Conservation (phyloP, 2,113 vertebrate genomes). For the Oncorhynchus tshawytscha region DNA sequence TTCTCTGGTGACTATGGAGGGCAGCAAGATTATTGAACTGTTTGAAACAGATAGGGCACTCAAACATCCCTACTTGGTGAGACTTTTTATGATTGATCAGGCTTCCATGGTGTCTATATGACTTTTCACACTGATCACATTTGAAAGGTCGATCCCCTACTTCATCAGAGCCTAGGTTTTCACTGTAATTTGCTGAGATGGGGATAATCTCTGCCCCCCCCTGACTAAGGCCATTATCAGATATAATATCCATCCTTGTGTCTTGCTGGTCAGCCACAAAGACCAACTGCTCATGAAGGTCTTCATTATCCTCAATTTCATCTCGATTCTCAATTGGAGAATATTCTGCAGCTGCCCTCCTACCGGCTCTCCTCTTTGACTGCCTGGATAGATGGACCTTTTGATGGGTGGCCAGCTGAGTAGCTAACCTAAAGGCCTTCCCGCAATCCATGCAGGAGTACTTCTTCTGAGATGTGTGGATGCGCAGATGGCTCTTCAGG, state of each 20-base stretch:
- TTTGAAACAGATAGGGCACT: constrained; percentile 83
- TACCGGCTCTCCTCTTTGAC: constrained; percentile 39
- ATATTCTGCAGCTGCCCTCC: constrained; percentile 34
- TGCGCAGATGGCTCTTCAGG: constrained; percentile 75
- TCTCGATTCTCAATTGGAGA: constrained; percentile 12
- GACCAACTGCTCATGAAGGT: constrained; percentile 25
- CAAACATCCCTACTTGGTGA: constrained; percentile 84
- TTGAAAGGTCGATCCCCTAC: constrained; percentile 65
- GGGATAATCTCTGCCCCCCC: constrained; percentile 40
- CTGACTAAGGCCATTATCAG: constrained; percentile 52
- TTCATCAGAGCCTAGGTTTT: constrained; percentile 40
- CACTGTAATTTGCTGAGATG: constrained; percentile 44
- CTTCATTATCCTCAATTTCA: constrained; percentile 39
- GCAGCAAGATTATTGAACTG: constrained; percentile 84
- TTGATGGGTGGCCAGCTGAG: constrained; percentile 71
- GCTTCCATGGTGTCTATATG: constrained; percentile 85
- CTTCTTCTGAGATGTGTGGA: constrained; percentile 73
- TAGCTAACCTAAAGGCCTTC: constrained; percentile 71
- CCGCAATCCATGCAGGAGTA: constrained; percentile 70
- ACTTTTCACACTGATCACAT: constrained; percentile 83
- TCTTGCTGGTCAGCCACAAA: constrained; percentile 13
- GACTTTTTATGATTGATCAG: constrained; percentile 88
- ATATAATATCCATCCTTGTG: constrained; percentile 3
- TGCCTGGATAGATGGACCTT: constrained; percentile 62
- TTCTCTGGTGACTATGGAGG: constrained; percentile 85